Base-by-base conservation (phyloP, 2,113 vertebrate genomes). In the Sander lucioperca region DNA sequence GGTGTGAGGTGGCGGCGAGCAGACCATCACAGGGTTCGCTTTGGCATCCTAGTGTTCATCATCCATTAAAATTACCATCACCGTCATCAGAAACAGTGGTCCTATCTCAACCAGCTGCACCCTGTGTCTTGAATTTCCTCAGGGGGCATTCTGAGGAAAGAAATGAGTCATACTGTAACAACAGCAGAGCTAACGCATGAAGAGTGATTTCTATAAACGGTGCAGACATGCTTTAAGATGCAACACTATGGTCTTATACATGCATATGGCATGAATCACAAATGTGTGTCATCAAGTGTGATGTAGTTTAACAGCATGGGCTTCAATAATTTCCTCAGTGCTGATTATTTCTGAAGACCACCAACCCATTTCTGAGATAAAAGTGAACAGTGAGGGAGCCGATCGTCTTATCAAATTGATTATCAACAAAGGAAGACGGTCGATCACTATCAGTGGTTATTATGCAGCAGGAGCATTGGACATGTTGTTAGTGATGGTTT, bases 131-230 rank as follows among this genome's bases (percentile, higher is more conserved):
- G 59, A 53, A 62, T 65, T 76, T 58, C 85, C 9, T 36, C 70
- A 33, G 80, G 82, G 67, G 43, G 77, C 82, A 83, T 89, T 85
- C 84, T 87, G 85, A 79, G 74, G 71, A 23, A 68, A 72, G 62
- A 62, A 57, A 36, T 86, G 62, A 89, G 53, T 91, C 88, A 88
- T 27, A 64, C 30, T 27, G 78, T 61, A 83, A 62, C 6, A 54
- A 73, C 54, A 66, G 81, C 58, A 39, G 48, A 57, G 58, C n/a
- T 0, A 79, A 74, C 8, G 18, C 48, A 45, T n/a, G 15, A 5
- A 51, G 43, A 57, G 72, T 0, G 33, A 53, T 27, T 74, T 66
- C 51, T 67, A 45, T 50, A 6, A 77, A 21, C 0, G 13, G 18
- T 33, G 25, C 13, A 33, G 47, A 77, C 27, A 33, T 10, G 6